phyloP scores from a whole-genome alignment of 30 jellyfish, hydroid and myxozoan species.

The Aurelia aurita region DNA sequence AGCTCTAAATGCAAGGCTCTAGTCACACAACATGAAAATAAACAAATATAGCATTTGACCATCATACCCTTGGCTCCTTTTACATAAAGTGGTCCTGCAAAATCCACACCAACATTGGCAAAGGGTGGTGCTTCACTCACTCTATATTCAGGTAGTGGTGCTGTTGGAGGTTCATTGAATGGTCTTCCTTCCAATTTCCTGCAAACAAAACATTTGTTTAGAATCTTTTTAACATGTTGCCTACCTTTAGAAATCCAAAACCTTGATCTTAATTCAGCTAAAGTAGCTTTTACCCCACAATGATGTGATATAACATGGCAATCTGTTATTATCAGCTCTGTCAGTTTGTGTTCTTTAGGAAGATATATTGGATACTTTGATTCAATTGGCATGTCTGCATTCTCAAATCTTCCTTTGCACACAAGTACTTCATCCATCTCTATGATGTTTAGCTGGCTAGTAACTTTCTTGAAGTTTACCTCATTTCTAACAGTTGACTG shows the following conservation, averaged over 20 bases:
- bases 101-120: constrained; percentile 19
- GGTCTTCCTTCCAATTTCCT: constrained; percentile 22
- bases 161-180: constrained; percentile 31
- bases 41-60: neutral
- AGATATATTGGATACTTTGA: constrained; percentile 31
- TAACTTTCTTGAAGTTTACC: too few relatives aligned
- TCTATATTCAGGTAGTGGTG: constrained; percentile 45
- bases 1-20: constrained; percentile 20
- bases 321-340: neutral
- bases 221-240: constrained; percentile 40
- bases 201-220: constrained; percentile 27
- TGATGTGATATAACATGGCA: constrained; percentile 47
- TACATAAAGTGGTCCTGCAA: constrained; percentile 30
- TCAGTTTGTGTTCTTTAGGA: constrained; percentile 24
- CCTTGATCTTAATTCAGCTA: constrained; percentile 65
- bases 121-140: constrained; percentile 41
- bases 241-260: constrained; percentile 71
- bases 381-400: constrained; percentile 14
- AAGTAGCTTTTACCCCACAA: constrained; percentile 17
- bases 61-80: constrained; percentile 5
- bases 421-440: neutral
- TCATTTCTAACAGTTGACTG: neutral
- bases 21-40: constrained; percentile 2
- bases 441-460: neutral
- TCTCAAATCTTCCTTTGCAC: constrained; percentile 42